phyloP scores from a whole-genome alignment of 2,888 invertebrate genomes.

The Meganola albula region DNA sequence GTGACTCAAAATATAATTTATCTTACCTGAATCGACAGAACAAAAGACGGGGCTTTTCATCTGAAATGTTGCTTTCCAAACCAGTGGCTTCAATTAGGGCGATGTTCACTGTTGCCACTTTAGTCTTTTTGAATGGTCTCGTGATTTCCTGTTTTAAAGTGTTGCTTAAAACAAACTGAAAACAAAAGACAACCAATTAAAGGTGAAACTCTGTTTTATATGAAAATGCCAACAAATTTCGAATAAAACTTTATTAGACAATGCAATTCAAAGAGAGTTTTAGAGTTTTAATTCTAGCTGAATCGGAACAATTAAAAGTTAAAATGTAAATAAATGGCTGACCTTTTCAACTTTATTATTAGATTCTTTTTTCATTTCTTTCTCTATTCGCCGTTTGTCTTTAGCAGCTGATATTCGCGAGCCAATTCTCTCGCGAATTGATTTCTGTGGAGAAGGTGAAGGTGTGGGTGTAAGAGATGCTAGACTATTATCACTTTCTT shows the following conservation, averaged over 20 bases:
- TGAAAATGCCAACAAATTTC: constrained; percentile 16
- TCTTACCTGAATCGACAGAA: constrained; percentile 92
- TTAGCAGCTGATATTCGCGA: constrained; percentile 44
- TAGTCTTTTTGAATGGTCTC: constrained; percentile 42
- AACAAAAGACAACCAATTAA: constrained; percentile 13
- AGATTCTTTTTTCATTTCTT: constrained; percentile 39
- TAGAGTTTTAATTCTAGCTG: constrained; percentile 14
- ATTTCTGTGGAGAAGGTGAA: constrained; percentile 36
- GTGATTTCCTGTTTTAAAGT: constrained; percentile 42
- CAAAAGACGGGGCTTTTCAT: constrained; percentile 87
- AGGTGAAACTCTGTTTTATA: constrained; percentile 5
- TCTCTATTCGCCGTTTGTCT: constrained; percentile 41
- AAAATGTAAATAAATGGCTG: constrained; percentile 32
- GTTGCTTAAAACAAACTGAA: constrained; percentile 58
- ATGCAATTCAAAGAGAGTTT: constrained; percentile 31
- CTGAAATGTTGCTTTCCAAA: constrained; percentile 86
- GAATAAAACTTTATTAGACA: constrained; percentile 25
- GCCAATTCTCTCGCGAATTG: constrained; percentile 54
- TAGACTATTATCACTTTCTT: constrained; percentile 48
- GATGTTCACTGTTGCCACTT: constrained; percentile 89
- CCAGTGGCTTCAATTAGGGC: constrained; percentile 94
- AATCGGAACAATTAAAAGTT: constrained; percentile 20
- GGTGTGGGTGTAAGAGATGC: constrained; percentile 32
- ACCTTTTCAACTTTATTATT: constrained; percentile 56
- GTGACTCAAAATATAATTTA: background rate